Evolutionary conservation across 1,140 invertebrate species (phyloP).

Genomic region (Oscheius sp.): DNA sequence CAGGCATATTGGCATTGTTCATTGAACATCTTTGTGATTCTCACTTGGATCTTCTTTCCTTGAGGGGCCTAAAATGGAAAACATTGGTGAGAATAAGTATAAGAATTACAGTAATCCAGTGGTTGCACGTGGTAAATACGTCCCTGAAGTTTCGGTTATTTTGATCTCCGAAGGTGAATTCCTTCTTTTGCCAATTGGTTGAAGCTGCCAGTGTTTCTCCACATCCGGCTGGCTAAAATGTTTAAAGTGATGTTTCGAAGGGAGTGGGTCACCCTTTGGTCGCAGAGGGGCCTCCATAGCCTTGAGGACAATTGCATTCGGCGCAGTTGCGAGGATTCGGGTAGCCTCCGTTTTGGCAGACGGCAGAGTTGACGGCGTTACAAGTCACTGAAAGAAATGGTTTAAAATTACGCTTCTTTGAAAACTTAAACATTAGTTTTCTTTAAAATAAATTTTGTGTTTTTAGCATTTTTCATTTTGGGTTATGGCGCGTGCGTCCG

Average conservation of each 20-base stretch:
- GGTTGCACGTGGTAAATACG: not conserved
- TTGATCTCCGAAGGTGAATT: constrained; percentile 1
- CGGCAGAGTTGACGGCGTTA: not conserved
- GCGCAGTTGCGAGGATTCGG: constrained; percentile 21
- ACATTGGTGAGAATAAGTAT: not conserved
- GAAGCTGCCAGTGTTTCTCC: constrained; percentile 17
- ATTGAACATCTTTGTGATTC: not conserved
- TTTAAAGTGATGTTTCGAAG: not conserved
- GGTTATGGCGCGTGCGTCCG: too few relatives aligned
- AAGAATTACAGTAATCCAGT: constrained; percentile 12
- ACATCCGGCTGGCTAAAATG: constrained; percentile 11
- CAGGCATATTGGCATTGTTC: not conserved
- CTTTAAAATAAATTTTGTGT: too few relatives aligned
- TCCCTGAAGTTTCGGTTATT: not conserved
- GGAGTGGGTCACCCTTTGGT: constrained; percentile 2
- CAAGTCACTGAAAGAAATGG: not conserved
- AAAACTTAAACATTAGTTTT: not conserved
- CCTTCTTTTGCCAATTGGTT: constrained; percentile 1
- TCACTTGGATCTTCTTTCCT: not conserved
- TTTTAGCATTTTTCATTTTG: too few relatives aligned
- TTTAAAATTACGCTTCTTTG: not conserved
- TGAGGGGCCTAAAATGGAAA: not conserved
- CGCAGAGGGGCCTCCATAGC: constrained; percentile 21
- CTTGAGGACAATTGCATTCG: constrained; percentile 15
- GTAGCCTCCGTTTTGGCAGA: constrained; percentile 16